Percentiles rank a stretch among this genome's conserved stretches.
phyloP scores from a whole-genome alignment of 1,140 invertebrate genomes.

The Leguminivora glycinivorella region DNA sequence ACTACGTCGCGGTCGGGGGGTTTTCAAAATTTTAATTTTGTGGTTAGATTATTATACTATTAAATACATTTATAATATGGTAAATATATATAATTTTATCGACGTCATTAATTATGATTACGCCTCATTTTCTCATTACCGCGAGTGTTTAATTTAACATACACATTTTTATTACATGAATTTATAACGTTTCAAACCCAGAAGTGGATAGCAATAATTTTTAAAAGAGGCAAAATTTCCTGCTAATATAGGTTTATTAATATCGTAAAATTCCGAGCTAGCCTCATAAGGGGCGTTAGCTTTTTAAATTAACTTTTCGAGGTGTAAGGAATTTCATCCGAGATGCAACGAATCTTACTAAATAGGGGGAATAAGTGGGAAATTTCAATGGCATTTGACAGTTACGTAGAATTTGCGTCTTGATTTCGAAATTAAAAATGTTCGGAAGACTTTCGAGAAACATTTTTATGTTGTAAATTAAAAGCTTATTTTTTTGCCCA shows the following conservation, averaged over 20 bases:
- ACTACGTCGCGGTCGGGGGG: too few species aligned
- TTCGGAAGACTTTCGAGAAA: too few species aligned
- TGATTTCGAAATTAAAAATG: not conserved
- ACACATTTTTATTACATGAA: too few species aligned
- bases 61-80: too few species aligned
- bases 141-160: too few species aligned
- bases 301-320: conserved; percentile 49
- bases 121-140: too few species aligned
- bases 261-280: conserved; percentile 33
- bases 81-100: too few species aligned
- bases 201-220: not conserved
- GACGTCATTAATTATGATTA: too few species aligned
- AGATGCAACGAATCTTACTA: conserved; percentile 32
- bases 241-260: conserved; percentile 57
- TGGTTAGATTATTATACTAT: too few species aligned
- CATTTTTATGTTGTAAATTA: too few species aligned
- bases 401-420: conserved; percentile 24
- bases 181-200: not conserved
- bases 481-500: too few species aligned
- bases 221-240: conserved; percentile 37
- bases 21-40: too few species aligned
- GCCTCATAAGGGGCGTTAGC: conserved; percentile 45
- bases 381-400: not conserved
- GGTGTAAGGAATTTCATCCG: conserved; percentile 38
- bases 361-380: not conserved